A percentile compares a stretch with the other conserved stretches of the same genome.
phyloP scores from a whole-genome alignment of 1,140 invertebrate genomes.

The Euglossa dilemma region DNA sequence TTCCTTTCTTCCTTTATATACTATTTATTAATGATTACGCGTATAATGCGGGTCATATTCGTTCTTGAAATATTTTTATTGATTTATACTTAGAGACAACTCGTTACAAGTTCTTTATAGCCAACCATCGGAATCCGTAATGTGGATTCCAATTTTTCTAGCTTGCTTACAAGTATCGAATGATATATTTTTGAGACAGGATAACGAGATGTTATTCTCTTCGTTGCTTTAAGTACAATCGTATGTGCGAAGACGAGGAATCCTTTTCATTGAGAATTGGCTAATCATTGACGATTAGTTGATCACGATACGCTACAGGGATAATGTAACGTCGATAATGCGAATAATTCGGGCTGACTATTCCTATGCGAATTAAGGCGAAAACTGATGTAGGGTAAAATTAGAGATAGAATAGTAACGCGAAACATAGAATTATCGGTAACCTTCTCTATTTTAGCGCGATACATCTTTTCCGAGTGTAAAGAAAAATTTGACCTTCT shows the following conservation, averaged over 20 bases:
- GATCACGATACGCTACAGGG: too few species aligned
- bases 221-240: background rate
- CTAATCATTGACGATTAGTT: too few species aligned
- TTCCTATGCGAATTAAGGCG: background rate
- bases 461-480: background rate
- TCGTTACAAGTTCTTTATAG: constrained; percentile 33
- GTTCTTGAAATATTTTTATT: constrained; percentile 31
- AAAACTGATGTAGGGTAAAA: background rate
- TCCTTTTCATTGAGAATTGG: background rate
- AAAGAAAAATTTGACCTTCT: constrained; percentile 57
- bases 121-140: background rate
- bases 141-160: constrained; percentile 32
- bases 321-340: too few species aligned
- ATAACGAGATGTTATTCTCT: too few species aligned
- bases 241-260: background rate
- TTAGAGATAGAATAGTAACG: too few species aligned
- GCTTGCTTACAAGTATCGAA: background rate
- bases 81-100: constrained; percentile 39
- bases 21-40: background rate
- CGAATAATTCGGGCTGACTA: too few species aligned
- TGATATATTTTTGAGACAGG: background rate
- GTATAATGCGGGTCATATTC: background rate
- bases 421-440: background rate
- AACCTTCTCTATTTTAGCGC: background rate
- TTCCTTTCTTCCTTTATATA: background rate